Percentiles rank a stretch among this genome's conserved stretches.
Conservation (phyloP, 2,113 vertebrate species). For the Chlorodrepanis virens region DNA sequence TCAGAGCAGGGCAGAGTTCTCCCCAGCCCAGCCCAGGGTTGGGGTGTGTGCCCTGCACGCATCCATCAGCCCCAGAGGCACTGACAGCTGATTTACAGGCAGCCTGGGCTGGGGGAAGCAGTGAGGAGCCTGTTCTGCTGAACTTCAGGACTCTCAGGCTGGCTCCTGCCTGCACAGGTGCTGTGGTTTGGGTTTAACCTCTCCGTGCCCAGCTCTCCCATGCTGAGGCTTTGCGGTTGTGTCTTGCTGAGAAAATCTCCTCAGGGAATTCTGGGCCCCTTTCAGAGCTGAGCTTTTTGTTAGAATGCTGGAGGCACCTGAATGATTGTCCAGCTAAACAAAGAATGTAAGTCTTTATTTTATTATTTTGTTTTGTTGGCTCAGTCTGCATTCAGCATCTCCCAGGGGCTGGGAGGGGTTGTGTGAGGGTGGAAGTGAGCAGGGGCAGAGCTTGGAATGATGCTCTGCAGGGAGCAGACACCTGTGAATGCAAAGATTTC, state of each 20-base stretch:
- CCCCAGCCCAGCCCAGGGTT: background rate
- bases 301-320: background rate
- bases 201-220: background rate
- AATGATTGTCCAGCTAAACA: background rate
- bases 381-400: background rate
- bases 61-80: background rate
- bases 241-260: background rate
- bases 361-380: background rate
- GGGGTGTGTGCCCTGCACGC: rapidly evolving
- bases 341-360: background rate
- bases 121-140: background rate
- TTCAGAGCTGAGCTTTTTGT: background rate
- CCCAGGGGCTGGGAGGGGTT: background rate
- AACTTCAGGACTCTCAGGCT: background rate
- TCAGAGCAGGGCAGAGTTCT: background rate
- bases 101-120: background rate
- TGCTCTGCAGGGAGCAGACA: background rate
- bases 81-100: background rate
- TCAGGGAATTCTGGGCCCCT: background rate
- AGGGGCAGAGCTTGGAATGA: background rate
- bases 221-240: rapidly evolving
- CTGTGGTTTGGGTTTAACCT: background rate
- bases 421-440: background rate
- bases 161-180: background rate
- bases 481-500: background rate